Evolutionary conservation across 2,888 invertebrate genomes (phyloP).

Genomic region (Pristionchus exspectatus): DNA sequence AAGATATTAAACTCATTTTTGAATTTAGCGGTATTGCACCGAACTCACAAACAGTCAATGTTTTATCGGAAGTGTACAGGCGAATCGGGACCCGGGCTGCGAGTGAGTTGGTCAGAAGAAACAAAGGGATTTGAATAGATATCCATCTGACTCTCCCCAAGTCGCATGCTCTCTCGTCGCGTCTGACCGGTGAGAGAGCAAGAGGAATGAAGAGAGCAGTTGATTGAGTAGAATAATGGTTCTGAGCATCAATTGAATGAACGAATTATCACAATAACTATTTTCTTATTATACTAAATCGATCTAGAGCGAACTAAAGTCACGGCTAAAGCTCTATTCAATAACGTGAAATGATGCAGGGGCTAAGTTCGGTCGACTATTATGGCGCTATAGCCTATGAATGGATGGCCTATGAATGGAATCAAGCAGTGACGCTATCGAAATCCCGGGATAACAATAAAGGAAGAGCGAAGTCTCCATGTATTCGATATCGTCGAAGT

Average conservation of each 20-base stretch:
- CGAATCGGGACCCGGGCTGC: not conserved
- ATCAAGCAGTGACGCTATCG: no score
- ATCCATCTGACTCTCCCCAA: not conserved
- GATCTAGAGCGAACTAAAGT: not conserved
- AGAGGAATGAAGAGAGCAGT: not conserved
- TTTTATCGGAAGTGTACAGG: conserved; percentile 27
- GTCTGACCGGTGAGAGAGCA: not conserved
- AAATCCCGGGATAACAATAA: no score
- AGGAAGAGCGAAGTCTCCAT: not conserved
- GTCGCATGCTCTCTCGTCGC: not conserved
- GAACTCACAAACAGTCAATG: not conserved
- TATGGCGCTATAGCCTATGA: not conserved
- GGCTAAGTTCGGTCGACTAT: not conserved
- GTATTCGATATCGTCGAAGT: not conserved
- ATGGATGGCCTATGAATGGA: not conserved
- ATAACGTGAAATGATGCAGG: not conserved
- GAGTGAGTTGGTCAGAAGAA: conserved; percentile 14
- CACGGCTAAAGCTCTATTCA: conserved; percentile 31
- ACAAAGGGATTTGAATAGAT: not conserved
- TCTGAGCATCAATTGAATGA: conserved; percentile 32
- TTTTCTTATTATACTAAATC: not conserved
- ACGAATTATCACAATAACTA: not conserved
- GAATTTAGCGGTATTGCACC: no score
- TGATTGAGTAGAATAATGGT: not conserved
- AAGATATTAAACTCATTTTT: no score